Conservation (phyloP, 37 sponge, comb jelly and placozoan genomes). For the Chondrilla cf. caribensis region DNA sequence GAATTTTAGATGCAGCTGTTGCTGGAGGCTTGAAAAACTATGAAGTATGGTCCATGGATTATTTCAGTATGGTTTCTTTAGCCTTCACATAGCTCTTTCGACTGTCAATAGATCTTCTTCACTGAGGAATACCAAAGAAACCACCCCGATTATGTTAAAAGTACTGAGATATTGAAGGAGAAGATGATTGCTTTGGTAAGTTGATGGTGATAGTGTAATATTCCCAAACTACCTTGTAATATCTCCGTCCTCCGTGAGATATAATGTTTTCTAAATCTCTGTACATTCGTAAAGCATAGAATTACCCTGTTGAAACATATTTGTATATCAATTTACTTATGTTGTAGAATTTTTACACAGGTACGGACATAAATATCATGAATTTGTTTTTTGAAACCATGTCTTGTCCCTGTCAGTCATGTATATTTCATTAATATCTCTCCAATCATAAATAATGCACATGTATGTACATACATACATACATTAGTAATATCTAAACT, state of each 20-base stretch:
- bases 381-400: too few species aligned
- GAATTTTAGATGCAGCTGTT: conserved; percentile 85
- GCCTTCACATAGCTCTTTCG: not conserved
- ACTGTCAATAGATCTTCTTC: conserved; percentile 66
- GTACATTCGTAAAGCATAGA: too few species aligned
- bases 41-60: conserved; percentile 33
- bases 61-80: not conserved
- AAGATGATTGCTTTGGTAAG: conserved; percentile 69
- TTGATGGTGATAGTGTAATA: not conserved
- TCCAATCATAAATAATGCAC: not conserved
- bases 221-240: not conserved
- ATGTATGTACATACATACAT: not conserved
- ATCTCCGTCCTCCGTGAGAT: not conserved
- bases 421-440: too few species aligned
- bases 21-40: conserved; percentile 79
- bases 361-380: too few species aligned
- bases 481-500: not conserved
- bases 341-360: too few species aligned
- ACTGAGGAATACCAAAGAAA: conserved; percentile 46
- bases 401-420: too few species aligned
- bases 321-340: too few species aligned
- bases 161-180: conserved; percentile 39
- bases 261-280: not conserved
- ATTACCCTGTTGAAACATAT: too few species aligned
- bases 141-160: conserved; percentile 33